phyloP scores from a whole-genome alignment of 2,797 vertebrate genomes.

The Molossus alvarezi region DNA sequence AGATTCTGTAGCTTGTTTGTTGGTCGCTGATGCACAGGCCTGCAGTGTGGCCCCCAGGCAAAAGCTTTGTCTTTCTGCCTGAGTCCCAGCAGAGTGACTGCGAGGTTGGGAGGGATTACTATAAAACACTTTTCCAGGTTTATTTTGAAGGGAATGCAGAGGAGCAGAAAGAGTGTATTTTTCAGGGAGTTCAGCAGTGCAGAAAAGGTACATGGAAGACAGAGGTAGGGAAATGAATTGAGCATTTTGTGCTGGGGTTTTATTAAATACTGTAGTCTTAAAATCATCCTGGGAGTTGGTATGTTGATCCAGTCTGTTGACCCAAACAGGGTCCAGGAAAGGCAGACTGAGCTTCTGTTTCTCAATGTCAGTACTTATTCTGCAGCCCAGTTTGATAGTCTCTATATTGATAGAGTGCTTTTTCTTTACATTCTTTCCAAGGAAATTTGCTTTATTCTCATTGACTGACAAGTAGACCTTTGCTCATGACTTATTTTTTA shows the following conservation, averaged over 20 bases:
- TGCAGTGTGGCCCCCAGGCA: slow-evolving; percentile 49
- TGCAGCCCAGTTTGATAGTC: neutral
- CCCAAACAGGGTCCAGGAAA: neutral
- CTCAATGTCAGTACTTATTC: neutral
- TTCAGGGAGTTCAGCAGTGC: slow-evolving; percentile 43
- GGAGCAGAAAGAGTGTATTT: neutral
- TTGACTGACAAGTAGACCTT: slow-evolving; percentile 18
- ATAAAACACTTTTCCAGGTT: slow-evolving; percentile 12
- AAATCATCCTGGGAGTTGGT: slow-evolving; percentile 32
- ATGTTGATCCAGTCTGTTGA: neutral
- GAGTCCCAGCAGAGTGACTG: neutral
- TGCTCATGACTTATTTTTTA: neutral
- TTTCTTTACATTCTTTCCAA: slow-evolving; percentile 35
- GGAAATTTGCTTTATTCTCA: slow-evolving; percentile 48
- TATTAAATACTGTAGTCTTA: slow-evolving; percentile 33
- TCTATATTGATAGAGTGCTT: neutral
- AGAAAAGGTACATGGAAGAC: slow-evolving; percentile 27
- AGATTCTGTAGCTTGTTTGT: slow-evolving; percentile 58
- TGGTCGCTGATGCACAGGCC: slow-evolving; percentile 63
- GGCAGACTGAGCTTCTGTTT: neutral
- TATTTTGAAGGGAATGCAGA: slow-evolving; percentile 51
- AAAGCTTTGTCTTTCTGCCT: slow-evolving; percentile 61
- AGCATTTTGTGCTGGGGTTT: neutral
- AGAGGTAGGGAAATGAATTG: slow-evolving; percentile 49
- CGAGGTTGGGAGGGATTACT: neutral